Base-by-base conservation (phyloP, 2,888 invertebrate species). In the Chirona hameri region DNA sequence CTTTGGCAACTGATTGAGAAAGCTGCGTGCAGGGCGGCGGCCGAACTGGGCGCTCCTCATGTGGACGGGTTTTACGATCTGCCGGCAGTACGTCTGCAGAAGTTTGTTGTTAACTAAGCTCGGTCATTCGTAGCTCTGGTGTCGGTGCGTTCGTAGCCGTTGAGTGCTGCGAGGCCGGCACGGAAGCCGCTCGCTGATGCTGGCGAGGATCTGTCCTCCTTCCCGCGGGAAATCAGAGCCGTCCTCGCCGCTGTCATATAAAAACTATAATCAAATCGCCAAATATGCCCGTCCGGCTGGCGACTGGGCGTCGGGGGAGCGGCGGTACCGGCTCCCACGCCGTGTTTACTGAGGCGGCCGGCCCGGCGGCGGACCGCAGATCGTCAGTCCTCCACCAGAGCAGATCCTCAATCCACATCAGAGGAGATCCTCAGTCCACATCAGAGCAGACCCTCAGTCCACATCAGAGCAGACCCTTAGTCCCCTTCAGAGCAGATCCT, bases 21-120 rank as follows among this genome's bases (percentile, higher is more conserved):
- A 15, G 31, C 18, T 72, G 31, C 31, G 31, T 31, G 31, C 18
- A 18, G 29, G 31, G 29, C 31, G 4, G 14, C 12, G 18, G 31
- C 5, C 0, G 31, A 72, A 31, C 76, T 76, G 39, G 3, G 31
- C 46, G 15, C 24, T 18, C 76, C 24, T 76, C 39, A 39, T 18
- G 0, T n/a, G 12, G 39, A 46, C 52, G 76, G 39, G 39, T 24
- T 46, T 76, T 46, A 76, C 76, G 39, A 72, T 46, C 76, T 76
- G 39, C 10, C 76, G 76, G 76, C 76, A 24, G 24, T 76, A 18
- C 39, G 76, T 21, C 46, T 9, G 76, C 0, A 21, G 39, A 76
- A 76, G 76, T 76, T 76, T 76, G 76, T 76, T 76, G 31, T 76
- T 46, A 76, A 76, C 39, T 39, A 24, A 24, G 72, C 72, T 18